Evolutionary conservation across 2,888 invertebrate species (phyloP), one percentile per base, ranked within the genome.

Genomic region (Stenodema calcarata): DNA sequence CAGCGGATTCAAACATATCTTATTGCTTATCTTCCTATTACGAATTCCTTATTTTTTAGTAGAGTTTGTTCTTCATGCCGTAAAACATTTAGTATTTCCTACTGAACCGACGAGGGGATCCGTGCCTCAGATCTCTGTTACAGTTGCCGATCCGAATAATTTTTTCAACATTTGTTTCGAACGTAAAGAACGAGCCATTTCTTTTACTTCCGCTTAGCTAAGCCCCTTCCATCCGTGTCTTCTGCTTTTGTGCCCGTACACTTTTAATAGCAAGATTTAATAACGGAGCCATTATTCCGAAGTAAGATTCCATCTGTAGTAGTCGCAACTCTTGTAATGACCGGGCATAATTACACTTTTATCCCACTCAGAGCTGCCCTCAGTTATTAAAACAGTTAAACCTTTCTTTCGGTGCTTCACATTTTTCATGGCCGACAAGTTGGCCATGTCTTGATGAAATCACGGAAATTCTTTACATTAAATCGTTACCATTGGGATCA

Each of bases 231-330:
- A 30, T 30, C 47, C 80, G 62, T 81, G 80, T 62, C 80, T 81
- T 81, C 80, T 54, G 80, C 80, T 81, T 78, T 81, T 81, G 80
- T 54, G 82, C 70, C 44, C 16, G 7, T 82, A 62, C 82, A 82
- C 82, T 94, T 93, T 89, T 94, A 76, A 85, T 76, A 75, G 85
- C 28, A 50, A 85, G 76, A 85, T 85, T 85, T 85, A 85, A 85
- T 85, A 85, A 85, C 85, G 54, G 75, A 27, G 50, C 85, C 47
- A 76, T 85, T 85, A 85, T 76, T 76, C 86, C 81, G 89, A 75
- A 73, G 88, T 84, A 30, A 76, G 76, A 76, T 85, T 85, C 76
- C 85, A 85, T 85, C 85, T 85, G 85, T n/a, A 85, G 85, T 47
- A 85, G 76, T 76, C 75, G 82, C 82, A 82, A 82, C 82, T 69